A percentile compares a stretch with the other conserved stretches of the same genome.
These are phyloP conservation scores for Eupristina koningsbergeri DNA, from an alignment of 1,140 invertebrate genomes.

Conservation along the genomic window DNA sequence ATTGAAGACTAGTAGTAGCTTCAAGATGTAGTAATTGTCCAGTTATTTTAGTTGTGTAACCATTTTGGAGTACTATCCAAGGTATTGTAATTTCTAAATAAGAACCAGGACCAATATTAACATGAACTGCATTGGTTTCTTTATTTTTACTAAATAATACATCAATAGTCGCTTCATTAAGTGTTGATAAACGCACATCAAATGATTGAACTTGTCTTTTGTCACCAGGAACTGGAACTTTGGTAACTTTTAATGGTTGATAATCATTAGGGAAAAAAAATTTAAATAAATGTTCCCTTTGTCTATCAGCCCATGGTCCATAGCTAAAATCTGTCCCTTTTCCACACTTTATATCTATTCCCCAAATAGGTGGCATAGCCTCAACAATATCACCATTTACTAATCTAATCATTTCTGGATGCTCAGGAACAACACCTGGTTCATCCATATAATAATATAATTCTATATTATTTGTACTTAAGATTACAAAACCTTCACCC, in stretches of 20 bases:
- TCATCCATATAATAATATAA: conserved; percentile 98
- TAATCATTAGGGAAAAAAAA: conserved; percentile 97
- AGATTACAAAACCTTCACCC: conserved; percentile 97
- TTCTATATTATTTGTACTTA: conserved; percentile 95
- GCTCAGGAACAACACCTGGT: conserved; percentile 89
- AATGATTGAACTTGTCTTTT: conserved; percentile 91
- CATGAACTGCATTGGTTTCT: conserved; percentile 96
- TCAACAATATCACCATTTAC: conserved; percentile 95
- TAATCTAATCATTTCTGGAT: conserved; percentile 90
- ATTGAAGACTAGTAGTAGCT: conserved; percentile 94
- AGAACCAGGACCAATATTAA: conserved; percentile 93
- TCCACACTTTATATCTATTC: conserved; percentile 95
- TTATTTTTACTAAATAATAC: conserved; percentile 96
- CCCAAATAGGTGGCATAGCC: conserved; percentile 93
- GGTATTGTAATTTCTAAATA: conserved; percentile 97
- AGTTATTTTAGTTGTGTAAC: conserved; percentile 91
- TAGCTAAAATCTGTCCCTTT: conserved; percentile 98
- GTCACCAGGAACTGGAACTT: conserved; percentile 88
- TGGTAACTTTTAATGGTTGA: conserved; percentile 83
- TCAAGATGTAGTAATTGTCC: conserved; percentile 94
- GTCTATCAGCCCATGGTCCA: conserved; percentile 97
- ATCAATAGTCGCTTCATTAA: conserved; percentile 94
- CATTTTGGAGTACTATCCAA: conserved; percentile 89
- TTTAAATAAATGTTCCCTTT: conserved; percentile 94
- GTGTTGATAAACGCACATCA: conserved; percentile 91